Evolutionary conservation across 2,113 vertebrate species (phyloP), one percentile per base, ranked within the genome.

Genomic region (Falco punctatus): DNA sequence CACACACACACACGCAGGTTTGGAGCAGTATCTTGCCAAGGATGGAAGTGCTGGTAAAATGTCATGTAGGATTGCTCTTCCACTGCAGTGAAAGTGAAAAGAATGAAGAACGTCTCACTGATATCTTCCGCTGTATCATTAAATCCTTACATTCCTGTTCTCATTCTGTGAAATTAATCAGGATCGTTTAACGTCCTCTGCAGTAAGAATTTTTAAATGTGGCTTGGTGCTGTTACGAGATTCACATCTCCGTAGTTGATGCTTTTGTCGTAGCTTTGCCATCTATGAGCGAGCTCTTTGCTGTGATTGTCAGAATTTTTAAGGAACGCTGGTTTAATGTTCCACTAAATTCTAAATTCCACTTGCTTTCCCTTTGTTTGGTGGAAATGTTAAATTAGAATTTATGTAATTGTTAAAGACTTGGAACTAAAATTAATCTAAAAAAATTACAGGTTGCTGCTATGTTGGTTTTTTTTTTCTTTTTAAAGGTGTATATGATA

Each of bases 401-500:
- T 81, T 66, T 5, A 9, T 32, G 7, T 77, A 6, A 22, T 57
- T 64, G 30, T 69, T 86, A 27, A 55, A 70, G 77, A 54, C 17
- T 48, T 84, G 28, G 6, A 67, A 62, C 70, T 77, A 61, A 74
- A 46, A 73, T 91, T 44, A 28, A 20, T 86, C 49, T 89, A 38
- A 80, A 94, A 73, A 33, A 54, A 23, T 32, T n/a, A 85, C 65
- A 81, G 55, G 51, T 62, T 67, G 75, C 20, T 49, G 12, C 44
- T 59, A 22, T 64, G 11, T 66, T 55, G 7, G 5, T 7, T 26
- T 61, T 26, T 71, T 81, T 14, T 42, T 51, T 74, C 83, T 92
- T 91, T 94, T 91, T 75, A 54, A 81, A 78, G 99, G 99, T 58
- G 97, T 99, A 5, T 99, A 99, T 81, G 99, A 99, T 65, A 98